Conservation (phyloP, 2,113 vertebrate species). For the Ctenodactylus gundi region DNA sequence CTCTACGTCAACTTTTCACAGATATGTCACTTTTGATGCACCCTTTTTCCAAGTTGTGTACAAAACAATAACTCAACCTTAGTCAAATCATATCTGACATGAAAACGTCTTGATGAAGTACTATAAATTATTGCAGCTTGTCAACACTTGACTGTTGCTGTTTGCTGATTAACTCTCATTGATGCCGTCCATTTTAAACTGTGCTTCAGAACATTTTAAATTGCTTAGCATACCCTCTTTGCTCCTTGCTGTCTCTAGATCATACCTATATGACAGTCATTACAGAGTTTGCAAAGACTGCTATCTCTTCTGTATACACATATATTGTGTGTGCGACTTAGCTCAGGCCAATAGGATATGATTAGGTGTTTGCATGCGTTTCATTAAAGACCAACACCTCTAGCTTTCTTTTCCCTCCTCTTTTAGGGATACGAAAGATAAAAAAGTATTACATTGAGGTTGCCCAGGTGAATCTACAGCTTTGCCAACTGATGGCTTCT, state of each 20-base stretch:
- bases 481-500: background rate
- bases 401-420: background rate
- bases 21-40: background rate
- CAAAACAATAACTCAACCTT: conserved; percentile 28
- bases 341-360: background rate
- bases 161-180: conserved; percentile 60
- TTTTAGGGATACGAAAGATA: background rate
- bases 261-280: background rate
- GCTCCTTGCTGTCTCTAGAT: background rate
- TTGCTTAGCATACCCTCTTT: background rate
- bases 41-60: conserved; percentile 13
- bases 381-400: background rate
- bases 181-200: conserved; percentile 7
- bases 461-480: background rate
- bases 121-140: conserved; percentile 11
- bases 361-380: background rate
- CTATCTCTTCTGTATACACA: background rate
- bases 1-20: background rate
- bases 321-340: background rate
- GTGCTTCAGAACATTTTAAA: conserved; percentile 1
- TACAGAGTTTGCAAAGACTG: background rate
- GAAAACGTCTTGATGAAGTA: conserved; percentile 12
- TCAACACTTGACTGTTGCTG: conserved; percentile 46
- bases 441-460: background rate
- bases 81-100: conserved; percentile 29